Conservation (phyloP, 1,140 invertebrate genomes). For the Apocrypta bakeri region DNA sequence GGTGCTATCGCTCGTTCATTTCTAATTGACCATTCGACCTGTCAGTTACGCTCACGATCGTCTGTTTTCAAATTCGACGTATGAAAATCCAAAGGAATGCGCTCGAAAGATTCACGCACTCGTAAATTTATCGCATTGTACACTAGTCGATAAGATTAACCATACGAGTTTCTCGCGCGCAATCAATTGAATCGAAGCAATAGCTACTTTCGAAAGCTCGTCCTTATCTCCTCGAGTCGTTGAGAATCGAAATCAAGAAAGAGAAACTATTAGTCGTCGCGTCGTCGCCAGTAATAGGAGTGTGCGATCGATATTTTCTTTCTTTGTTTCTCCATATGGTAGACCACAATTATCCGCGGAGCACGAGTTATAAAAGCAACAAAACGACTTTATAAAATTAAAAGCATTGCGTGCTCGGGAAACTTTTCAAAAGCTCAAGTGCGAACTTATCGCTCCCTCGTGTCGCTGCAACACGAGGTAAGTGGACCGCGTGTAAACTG, state of each 20-base stretch:
- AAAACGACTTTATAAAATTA: neutral
- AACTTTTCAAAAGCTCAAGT: neutral
- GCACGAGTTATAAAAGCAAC: neutral
- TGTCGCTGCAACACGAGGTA: neutral
- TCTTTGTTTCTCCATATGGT: neutral
- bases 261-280: neutral
- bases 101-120: neutral
- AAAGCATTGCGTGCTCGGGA: neutral
- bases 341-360: neutral
- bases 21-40: no score
- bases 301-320: neutral
- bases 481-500: neutral
- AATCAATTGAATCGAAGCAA: neutral
- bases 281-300: no score
- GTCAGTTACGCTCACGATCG: no score
- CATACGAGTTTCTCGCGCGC: no score
- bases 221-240: neutral
- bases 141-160: neutral
- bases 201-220: neutral
- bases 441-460: constrained; percentile 10
- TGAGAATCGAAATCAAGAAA: neutral
- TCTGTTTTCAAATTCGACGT: neutral
- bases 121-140: neutral
- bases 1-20: no score
- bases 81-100: neutral